Evolutionary conservation across 2,797 vertebrate species (phyloP).

Genomic region (Helicolenus hilgendorfi): DNA sequence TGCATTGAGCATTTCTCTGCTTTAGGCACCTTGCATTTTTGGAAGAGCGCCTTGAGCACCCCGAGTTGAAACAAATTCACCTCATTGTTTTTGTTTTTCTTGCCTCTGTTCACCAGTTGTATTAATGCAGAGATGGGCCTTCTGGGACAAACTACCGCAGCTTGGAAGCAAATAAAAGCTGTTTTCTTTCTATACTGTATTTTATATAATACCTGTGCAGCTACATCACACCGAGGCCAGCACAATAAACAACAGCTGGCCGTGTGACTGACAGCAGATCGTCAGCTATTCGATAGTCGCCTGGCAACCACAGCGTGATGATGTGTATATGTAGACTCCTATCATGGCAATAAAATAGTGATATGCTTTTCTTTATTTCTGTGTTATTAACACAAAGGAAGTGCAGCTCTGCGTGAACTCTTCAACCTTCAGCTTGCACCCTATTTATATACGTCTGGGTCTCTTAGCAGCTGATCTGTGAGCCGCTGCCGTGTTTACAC

Average conservation of each 20-base stretch:
- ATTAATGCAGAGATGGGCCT: conserved; percentile 17
- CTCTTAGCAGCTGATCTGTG: conserved; percentile 23
- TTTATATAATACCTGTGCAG: conserved; percentile 35
- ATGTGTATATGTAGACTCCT: conserved; percentile 6
- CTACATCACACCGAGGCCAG: conserved; percentile 33
- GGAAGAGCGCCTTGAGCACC: conserved; percentile 39
- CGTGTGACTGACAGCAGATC: conserved; percentile 60
- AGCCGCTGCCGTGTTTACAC: conserved; percentile 28
- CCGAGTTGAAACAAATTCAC: conserved; percentile 37
- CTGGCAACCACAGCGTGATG: conserved; percentile 57
- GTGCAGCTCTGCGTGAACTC: background rate
- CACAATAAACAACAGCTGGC: conserved; percentile 68
- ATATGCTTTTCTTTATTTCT: conserved; percentile 5
- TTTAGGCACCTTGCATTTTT: conserved; percentile 57
- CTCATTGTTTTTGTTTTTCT: conserved; percentile 43
- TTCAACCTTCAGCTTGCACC: background rate
- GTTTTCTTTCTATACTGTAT: conserved; percentile 22
- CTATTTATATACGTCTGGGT: background rate
- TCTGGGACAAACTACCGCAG: conserved; percentile 1
- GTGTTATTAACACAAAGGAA: background rate
- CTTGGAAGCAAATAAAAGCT: conserved; percentile 22
- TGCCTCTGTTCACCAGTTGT: conserved; percentile 12
- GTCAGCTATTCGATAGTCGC: conserved; percentile 42
- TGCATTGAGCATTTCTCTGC: conserved; percentile 33
- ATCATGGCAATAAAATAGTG: conserved; percentile 21